Conservation (phyloP, 2,113 vertebrate species). For the Delphinapterus leucas region DNA sequence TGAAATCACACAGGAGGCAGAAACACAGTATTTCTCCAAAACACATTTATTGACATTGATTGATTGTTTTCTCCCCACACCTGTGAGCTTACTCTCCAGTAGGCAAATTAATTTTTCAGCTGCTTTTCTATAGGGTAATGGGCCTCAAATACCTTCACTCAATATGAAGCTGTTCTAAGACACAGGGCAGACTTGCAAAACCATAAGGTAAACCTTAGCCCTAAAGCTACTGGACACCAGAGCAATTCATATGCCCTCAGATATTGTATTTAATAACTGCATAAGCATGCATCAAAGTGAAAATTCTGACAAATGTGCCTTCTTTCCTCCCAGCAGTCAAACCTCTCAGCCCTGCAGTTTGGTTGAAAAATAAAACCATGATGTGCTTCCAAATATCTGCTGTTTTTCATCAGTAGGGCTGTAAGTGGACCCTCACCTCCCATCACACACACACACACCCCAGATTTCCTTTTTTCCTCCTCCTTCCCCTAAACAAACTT, state of each 20-base stretch:
- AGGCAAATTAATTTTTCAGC: conserved; percentile 71
- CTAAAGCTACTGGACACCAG: neutral
- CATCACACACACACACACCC: neutral
- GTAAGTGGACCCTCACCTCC: neutral
- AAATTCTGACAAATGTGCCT: neutral
- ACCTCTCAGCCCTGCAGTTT: neutral
- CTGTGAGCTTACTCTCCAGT: conserved; percentile 66
- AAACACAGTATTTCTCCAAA: conserved; percentile 20
- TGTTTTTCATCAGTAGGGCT: conserved; percentile 22
- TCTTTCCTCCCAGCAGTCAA: neutral
- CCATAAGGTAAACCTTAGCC: conserved; percentile 29
- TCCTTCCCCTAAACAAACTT: neutral
- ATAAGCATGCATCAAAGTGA: neutral
- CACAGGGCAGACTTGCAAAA: conserved; percentile 22
- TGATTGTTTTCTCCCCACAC: conserved; percentile 38
- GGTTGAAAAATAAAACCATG: conserved; percentile 15
- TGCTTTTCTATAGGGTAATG: conserved; percentile 59
- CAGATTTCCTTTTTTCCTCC: neutral
- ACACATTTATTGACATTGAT: conserved; percentile 14
- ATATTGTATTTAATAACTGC: conserved; percentile 33
- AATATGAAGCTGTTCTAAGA: conserved; percentile 50
- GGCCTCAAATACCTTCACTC: conserved; percentile 56
- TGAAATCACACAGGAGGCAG: neutral
- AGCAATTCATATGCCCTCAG: neutral
- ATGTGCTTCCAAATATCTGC: neutral